Percentiles rank a stretch among this genome's conserved stretches.
These are phyloP conservation scores for Cancer borealis DNA, from an alignment of 2,888 invertebrate genomes.

Conservation along the genomic window DNA sequence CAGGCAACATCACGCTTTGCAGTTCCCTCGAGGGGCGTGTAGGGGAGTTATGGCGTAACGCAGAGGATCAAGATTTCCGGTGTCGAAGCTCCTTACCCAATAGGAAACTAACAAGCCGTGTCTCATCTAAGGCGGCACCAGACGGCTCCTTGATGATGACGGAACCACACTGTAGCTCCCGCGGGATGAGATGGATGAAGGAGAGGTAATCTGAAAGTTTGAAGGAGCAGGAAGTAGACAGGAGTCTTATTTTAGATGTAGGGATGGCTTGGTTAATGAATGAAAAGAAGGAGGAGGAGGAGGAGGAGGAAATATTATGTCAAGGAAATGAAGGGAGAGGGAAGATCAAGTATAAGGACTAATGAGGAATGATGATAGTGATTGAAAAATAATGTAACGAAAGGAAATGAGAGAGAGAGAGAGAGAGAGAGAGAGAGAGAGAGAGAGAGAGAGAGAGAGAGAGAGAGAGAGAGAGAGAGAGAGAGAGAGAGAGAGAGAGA, in stretches of 20 bases:
- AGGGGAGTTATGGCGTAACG: not conserved
- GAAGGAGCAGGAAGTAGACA: not conserved
- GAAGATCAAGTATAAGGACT: no score
- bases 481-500: not conserved
- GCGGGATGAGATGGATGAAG: not conserved
- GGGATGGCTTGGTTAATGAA: not conserved
- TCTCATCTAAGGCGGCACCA: not conserved
- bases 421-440: not conserved
- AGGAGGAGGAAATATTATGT: no score
- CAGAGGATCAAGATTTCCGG: not conserved
- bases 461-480: not conserved
- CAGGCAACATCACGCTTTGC: not conserved
- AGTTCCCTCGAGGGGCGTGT: not conserved
- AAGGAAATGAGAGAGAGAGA: not conserved
- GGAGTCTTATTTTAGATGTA: no score
- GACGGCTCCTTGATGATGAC: not conserved
- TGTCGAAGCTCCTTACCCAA: not conserved
- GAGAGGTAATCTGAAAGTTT: conserved; percentile 24
- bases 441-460: no score
- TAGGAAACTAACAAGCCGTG: not conserved
- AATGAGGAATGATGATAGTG: not conserved
- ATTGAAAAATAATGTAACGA: not conserved
- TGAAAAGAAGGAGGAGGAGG: not conserved
- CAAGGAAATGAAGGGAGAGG: no score
- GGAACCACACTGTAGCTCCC: not conserved